phyloP scores from a whole-genome alignment of 2,797 vertebrate genomes.

The Thamnophis elegans region DNA sequence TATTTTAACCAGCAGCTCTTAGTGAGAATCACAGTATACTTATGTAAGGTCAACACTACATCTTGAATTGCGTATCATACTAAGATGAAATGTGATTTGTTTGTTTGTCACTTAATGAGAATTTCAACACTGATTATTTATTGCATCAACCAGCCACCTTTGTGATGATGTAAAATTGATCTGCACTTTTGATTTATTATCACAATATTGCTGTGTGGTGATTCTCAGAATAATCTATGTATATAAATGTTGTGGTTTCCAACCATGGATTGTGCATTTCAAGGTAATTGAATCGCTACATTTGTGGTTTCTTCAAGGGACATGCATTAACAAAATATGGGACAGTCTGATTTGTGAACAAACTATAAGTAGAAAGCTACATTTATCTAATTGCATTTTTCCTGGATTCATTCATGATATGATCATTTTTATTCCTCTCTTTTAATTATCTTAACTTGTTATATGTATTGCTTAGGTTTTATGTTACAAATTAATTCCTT shows the following conservation, averaged over 20 bases:
- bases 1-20: not conserved
- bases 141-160: not conserved
- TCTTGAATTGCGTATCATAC: not conserved
- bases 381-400: not conserved
- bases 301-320: not conserved
- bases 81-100: not conserved
- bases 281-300: not conserved
- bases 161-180: not conserved
- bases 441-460: not conserved
- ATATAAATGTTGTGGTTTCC: not conserved
- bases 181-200: not conserved
- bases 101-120: not conserved
- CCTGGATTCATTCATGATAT: not conserved
- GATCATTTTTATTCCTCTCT: not conserved
- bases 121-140: not conserved
- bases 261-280: not conserved
- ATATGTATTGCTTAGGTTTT: not conserved
- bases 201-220: not conserved
- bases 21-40: not conserved
- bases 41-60: not conserved
- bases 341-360: not conserved
- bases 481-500: not conserved
- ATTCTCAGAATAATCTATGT: not conserved
- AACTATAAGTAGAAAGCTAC: not conserved
- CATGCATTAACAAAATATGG: not conserved